These are phyloP conservation scores for Bradypodion ventrale DNA, from an alignment of 2,797 vertebrate genomes.

Conservation along the genomic window DNA sequence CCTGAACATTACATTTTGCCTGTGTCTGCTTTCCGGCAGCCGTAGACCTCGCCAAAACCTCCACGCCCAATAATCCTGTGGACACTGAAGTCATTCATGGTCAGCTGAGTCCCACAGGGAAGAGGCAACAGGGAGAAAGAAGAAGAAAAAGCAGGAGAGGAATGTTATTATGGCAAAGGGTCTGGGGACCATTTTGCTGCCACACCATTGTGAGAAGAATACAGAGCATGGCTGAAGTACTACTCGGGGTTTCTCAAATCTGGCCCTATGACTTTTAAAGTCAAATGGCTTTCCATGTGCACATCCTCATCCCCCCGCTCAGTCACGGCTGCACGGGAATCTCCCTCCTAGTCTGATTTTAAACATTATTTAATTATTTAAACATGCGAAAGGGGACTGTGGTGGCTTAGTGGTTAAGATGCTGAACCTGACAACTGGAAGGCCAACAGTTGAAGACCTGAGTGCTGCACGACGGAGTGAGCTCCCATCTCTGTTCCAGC, in stretches of 20 bases:
- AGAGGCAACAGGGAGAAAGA: not conserved
- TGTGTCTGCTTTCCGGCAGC: slow-evolving; percentile 80
- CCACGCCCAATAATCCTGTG: slow-evolving; percentile 81
- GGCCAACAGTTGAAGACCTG: too few species aligned
- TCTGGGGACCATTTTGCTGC: not conserved
- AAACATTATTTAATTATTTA: too few species aligned
- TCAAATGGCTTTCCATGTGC: not conserved
- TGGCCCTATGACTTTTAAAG: not conserved
- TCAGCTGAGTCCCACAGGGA: slow-evolving; percentile 69
- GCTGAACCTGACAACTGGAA: too few species aligned
- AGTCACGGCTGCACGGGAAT: not conserved
- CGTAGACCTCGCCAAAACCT: slow-evolving; percentile 79
- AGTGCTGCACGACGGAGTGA: too few species aligned
- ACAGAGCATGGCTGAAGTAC: not conserved
- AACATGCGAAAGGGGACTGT: not conserved
- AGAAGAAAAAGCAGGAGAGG: not conserved
- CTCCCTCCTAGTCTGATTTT: not conserved
- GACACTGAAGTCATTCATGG: slow-evolving; percentile 82
- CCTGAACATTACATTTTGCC: slow-evolving; percentile 77
- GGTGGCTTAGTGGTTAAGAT: too few species aligned
- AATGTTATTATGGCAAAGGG: not conserved
- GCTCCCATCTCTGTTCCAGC: too few species aligned
- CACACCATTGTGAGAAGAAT: not conserved
- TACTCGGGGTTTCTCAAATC: too few species aligned
- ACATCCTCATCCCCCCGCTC: too few species aligned